Evolutionary conservation across 2,888 invertebrate species (phyloP), one percentile per base, ranked within the genome.

Genomic region (Polymixis lichenea): DNA sequence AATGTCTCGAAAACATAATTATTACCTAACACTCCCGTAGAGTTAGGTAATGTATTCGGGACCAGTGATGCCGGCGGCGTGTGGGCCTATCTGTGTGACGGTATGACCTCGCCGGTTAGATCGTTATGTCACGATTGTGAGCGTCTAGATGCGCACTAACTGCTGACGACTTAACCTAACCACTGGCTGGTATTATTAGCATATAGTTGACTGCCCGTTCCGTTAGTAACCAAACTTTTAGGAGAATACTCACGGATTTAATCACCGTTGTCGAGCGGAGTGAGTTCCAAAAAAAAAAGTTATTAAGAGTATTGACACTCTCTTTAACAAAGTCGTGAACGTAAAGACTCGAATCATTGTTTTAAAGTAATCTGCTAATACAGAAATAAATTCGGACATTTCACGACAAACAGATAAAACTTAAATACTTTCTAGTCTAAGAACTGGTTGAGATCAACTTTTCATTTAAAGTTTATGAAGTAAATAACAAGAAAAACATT

Each of bases 311-410:
- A 49, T 38, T n/a, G 32, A 75, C 15, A 49, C 25, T 49, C 11
- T 19, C 28, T 25, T 51, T 43, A 1, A 15, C n/a, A 46, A 66
- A 69, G 25, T 25, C 53, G 25, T 22, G 19, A 51, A 58, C 19
- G 22, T 19, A 19, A 77, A 77, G 43, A 60, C 55, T 67, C 0
- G 32, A 66, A 61, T 49, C 19, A 62, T 73, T 81, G 62, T 73
- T 77, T 66, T 38, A 60, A 80, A 80, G 68, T 76, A 83, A 78
- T 84, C 62, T 75, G 60, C 70, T 82, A 71, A 71, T 71, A 68
- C 38, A 61, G n/a, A 32, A 73, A 75, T 68, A 69, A 73, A 25
- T 71, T 72, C 28, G 28, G 70, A 65, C 11, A 66, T 75, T 66
- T 56, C 28, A 60, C 22, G 53, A 58, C 13, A 62, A 56, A 69